These are phyloP conservation scores for Hoplostethus atlanticus DNA, from an alignment of 2,797 vertebrate species.

Conservation along the genomic window DNA sequence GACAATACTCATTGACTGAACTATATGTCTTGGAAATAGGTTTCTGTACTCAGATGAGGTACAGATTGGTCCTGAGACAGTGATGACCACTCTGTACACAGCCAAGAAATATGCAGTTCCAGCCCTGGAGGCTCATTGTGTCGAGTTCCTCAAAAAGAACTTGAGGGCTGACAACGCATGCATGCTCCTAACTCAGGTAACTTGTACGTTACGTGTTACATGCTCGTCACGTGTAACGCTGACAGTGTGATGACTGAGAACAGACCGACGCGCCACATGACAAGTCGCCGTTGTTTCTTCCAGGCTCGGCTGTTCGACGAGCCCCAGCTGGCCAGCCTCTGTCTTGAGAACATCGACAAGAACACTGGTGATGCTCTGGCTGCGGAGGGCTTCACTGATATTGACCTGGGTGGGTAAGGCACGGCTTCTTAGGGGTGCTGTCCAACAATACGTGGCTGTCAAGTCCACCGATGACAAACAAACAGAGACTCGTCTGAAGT, in stretches of 20 bases:
- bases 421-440: neutral
- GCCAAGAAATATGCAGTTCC: slow-evolving; percentile 93
- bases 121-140: slow-evolving; percentile 90
- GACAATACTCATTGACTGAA: neutral
- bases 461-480: neutral
- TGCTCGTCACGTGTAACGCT: neutral
- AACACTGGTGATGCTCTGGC: slow-evolving; percentile 90
- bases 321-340: slow-evolving; percentile 91
- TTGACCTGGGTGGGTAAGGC: slow-evolving; percentile 86
- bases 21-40: slow-evolving; percentile 48
- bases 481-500: neutral
- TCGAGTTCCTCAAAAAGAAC: slow-evolving; percentile 93
- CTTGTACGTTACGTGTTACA: neutral
- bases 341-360: slow-evolving; percentile 93
- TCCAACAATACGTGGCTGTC: neutral
- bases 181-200: slow-evolving; percentile 92
- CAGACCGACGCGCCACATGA: slow-evolving; percentile 15
- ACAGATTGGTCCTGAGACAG: slow-evolving; percentile 92
- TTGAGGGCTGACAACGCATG: slow-evolving; percentile 91
- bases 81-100: slow-evolving; percentile 93
- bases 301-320: slow-evolving; percentile 92
- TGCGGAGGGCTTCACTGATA: slow-evolving; percentile 92
- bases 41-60: slow-evolving; percentile 93
- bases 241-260: neutral
- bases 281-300: slow-evolving; percentile 1